A percentile compares a stretch with the other conserved stretches of the same genome.
Evolutionary conservation across 2,888 invertebrate species (phyloP).

Genomic region (Mantis religiosa): DNA sequence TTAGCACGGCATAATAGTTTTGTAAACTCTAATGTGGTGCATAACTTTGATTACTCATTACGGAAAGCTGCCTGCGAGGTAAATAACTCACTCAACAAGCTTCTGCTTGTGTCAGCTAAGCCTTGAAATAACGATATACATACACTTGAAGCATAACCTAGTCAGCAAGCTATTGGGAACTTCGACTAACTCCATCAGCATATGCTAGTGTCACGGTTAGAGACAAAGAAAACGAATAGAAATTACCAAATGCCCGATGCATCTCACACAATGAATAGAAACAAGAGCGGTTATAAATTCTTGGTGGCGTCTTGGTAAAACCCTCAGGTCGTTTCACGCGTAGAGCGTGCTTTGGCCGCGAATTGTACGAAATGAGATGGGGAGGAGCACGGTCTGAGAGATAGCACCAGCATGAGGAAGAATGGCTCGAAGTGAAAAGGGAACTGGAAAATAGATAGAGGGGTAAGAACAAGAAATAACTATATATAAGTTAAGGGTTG

Average conservation of each 20-base stretch:
- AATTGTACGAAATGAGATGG: conserved; percentile 1
- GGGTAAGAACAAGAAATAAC: neutral
- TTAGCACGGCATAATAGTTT: too few relatives aligned
- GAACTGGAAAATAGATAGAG: neutral
- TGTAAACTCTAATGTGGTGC: too few relatives aligned
- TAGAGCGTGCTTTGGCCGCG: neutral
- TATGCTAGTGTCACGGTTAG: neutral
- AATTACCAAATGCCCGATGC: neutral
- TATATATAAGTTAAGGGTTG: neutral
- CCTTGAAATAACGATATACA: too few relatives aligned
- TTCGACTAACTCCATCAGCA: neutral
- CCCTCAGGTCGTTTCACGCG: neutral
- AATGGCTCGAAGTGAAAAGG: neutral
- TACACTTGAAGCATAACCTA: neutral
- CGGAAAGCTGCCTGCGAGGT: too few relatives aligned
- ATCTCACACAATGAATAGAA: neutral
- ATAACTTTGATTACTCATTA: too few relatives aligned
- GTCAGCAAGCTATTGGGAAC: neutral
- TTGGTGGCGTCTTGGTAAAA: neutral
- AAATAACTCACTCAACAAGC: too few relatives aligned
- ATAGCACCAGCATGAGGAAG: neutral
- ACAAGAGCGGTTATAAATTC: conserved; percentile 5
- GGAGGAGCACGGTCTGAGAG: neutral
- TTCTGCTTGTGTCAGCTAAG: too few relatives aligned
- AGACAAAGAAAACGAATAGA: neutral